Base-by-base conservation (phyloP, 1,140 invertebrate genomes). In the Cardiocondyla obscurior region DNA sequence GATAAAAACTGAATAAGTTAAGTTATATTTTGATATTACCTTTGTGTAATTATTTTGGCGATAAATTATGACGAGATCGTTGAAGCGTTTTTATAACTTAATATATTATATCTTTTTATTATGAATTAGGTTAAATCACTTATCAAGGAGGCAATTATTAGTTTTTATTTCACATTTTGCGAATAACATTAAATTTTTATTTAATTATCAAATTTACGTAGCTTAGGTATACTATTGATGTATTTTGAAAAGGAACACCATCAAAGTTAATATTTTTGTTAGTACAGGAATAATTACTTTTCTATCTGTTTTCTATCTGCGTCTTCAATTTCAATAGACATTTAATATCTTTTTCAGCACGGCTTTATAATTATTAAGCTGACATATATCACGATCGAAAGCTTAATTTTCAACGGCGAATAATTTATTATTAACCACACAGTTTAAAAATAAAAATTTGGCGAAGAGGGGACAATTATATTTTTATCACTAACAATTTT, bases 201-300 rank as follows among this genome's bases (percentile, higher is more conserved):
- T 74, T 74, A 36, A 53, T 70, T 53, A 57, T 72, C n/a, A 72
- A 72, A 19, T 72, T 72, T 72, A 57, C 19, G 53, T 2, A 33
- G 12, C n/a, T 44, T 65, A 19, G 30, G 19, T 49, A 67, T 49
- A 30, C 4, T 2, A 10, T 58, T 58, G 19, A 67, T 46, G 30
- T 67, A 30, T 8, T 65, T 25, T 55, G 30, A 25, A 3, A 19
- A 53, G 25, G 30, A 72, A 19, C 19, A 36, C 22, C 22, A 72
- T 39, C 51, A 72, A 72, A 72, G 33, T 57, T 72, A 57, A 42
- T 70, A 70, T 70, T 51, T 49, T 70, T 30, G 36, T 46, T 49
- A 14, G 19, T 19, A 22, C 33, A n/a, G 12, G n/a, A 6, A 2
- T 62, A 51, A 73, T 42, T 39, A 73, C n/a, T 57, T 58, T 12